Conservation (phyloP, 2,888 invertebrate species). For the Dolomedes plantarius region DNA sequence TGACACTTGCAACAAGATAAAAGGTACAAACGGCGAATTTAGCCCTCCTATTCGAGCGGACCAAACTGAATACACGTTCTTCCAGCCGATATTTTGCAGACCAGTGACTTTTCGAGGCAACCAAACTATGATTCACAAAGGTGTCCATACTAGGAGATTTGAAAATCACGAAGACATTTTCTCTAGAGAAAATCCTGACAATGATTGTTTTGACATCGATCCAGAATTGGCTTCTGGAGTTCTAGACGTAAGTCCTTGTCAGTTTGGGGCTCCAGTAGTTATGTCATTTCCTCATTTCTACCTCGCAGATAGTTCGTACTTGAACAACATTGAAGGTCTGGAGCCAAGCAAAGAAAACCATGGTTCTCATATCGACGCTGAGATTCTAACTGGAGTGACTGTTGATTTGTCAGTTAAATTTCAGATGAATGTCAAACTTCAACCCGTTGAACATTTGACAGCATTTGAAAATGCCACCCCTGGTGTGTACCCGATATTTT, state of each 20-base stretch:
- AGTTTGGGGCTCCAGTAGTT: slow-evolving; percentile 54
- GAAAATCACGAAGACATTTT: slow-evolving; percentile 34
- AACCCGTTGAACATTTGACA: not conserved
- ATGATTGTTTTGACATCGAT: slow-evolving; percentile 54
- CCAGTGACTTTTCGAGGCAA: slow-evolving; percentile 44
- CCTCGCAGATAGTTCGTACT: slow-evolving; percentile 39
- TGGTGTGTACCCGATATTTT: slow-evolving; percentile 53
- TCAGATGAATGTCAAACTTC: slow-evolving; percentile 40
- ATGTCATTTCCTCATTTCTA: slow-evolving; percentile 60
- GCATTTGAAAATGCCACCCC: not conserved
- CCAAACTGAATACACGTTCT: slow-evolving; percentile 40
- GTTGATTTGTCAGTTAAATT: slow-evolving; percentile 27
- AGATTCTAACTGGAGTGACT: slow-evolving; percentile 82
- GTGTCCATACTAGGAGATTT: slow-evolving; percentile 50
- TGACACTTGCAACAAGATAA: slow-evolving; percentile 37
- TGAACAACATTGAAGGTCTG: slow-evolving; percentile 29
- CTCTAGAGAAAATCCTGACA: slow-evolving; percentile 40
- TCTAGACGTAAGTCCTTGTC: slow-evolving; percentile 63
- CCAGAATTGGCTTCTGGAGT: slow-evolving; percentile 53
- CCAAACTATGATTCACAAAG: slow-evolving; percentile 5
- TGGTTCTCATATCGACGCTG: slow-evolving; percentile 89
- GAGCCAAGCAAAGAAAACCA: slow-evolving; percentile 78
- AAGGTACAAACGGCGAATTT: slow-evolving; percentile 52
- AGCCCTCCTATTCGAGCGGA: slow-evolving; percentile 22
- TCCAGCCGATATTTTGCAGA: slow-evolving; percentile 40